phyloP scores from a whole-genome alignment of 1,140 invertebrate genomes.

The Trinorchestia longiramus region DNA sequence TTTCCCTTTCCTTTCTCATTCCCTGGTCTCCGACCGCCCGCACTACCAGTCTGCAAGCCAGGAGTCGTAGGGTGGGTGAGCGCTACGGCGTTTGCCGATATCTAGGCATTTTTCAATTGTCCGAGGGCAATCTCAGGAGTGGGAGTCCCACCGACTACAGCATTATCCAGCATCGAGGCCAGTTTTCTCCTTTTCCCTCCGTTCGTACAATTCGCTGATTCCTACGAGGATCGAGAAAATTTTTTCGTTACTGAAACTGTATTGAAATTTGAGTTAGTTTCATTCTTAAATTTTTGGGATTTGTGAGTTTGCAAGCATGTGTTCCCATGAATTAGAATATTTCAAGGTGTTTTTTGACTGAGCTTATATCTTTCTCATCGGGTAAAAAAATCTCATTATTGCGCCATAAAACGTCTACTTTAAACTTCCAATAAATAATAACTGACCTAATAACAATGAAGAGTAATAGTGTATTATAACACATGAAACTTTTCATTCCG shows the following conservation, averaged over 20 bases:
- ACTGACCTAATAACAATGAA: not conserved
- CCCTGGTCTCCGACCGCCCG: not conserved
- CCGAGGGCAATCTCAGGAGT: constrained; percentile 9
- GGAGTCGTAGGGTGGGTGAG: not conserved
- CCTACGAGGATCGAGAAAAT: not conserved
- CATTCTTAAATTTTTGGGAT: not conserved
- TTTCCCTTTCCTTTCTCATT: not conserved
- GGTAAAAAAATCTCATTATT: not conserved
- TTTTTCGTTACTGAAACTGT: not conserved
- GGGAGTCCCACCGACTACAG: constrained; percentile 3
- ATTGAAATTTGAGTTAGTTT: not conserved
- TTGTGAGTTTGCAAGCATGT: not conserved
- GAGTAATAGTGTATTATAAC: not conserved
- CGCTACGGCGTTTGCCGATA: constrained; percentile 7
- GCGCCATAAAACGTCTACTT: not conserved
- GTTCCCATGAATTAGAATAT: not conserved
- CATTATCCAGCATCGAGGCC: constrained; percentile 10
- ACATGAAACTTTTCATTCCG: not conserved
- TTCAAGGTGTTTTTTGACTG: not conserved
- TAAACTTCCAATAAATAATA: not conserved
- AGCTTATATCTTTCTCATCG: not conserved
- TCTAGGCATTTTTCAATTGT: constrained; percentile 36
- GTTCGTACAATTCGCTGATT: not conserved
- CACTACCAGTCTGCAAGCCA: not conserved
- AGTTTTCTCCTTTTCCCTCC: not conserved